Percentiles rank a stretch among this genome's conserved stretches.
Conservation (phyloP, 1,140 invertebrate genomes). For the Brachionus manjavacas region DNA sequence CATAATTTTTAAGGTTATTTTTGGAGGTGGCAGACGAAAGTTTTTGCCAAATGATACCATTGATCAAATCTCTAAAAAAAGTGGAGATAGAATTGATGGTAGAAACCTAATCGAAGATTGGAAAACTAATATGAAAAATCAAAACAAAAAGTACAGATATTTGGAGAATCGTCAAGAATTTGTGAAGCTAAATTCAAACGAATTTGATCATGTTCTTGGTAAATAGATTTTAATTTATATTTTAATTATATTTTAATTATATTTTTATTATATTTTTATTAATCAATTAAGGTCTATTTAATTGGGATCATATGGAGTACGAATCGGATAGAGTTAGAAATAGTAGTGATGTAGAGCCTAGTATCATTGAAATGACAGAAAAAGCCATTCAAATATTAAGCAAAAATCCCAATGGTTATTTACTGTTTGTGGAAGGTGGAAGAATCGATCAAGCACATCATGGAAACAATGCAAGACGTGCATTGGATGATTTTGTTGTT, state of each 20-base stretch:
- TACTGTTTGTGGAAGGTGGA: constrained; percentile 81
- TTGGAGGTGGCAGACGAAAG: constrained; percentile 32
- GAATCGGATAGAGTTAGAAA: constrained; percentile 62
- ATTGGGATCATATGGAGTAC: constrained; percentile 72
- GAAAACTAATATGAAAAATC: constrained; percentile 17
- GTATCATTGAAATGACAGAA: constrained; percentile 77
- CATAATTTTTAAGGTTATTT: neutral
- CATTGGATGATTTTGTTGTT: constrained; percentile 71
- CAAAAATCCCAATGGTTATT: constrained; percentile 75
- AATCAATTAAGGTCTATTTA: constrained; percentile 41
- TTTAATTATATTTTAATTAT: too few relatives aligned
- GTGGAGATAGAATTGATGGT: constrained; percentile 25
- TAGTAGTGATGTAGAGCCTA: constrained; percentile 55
- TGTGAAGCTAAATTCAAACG: neutral
- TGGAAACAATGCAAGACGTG: constrained; percentile 69
- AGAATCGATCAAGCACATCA: constrained; percentile 82
- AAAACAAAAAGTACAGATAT: neutral
- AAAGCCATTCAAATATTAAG: constrained; percentile 74
- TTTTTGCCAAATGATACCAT: neutral
- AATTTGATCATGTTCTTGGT: constrained; percentile 26
- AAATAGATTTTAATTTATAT: neutral
- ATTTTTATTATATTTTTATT: neutral
- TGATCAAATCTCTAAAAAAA: neutral
- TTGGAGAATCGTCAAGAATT: neutral
- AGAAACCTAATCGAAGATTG: constrained; percentile 29